Evolutionary conservation across 92 coral and sea anemone species (phyloP), one percentile per base, ranked within the genome.

Genomic region (Paragorgia papillata): DNA sequence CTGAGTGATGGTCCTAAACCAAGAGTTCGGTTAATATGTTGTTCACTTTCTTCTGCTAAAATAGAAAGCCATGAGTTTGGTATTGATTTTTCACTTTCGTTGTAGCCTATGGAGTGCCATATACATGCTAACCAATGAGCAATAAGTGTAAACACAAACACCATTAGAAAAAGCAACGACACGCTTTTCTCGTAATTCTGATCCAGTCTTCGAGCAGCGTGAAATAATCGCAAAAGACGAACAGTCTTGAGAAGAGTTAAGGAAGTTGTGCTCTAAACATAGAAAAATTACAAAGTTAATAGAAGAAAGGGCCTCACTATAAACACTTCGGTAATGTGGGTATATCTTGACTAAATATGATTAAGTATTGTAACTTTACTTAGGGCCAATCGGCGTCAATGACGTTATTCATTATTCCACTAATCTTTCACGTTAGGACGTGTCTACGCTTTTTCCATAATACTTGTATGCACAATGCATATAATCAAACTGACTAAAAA

Each of bases 101-200:
- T 28, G 59, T 58, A 67, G 22, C 97, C 98, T 58, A 94, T 88
- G 33, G 86, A 75, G 46, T 94, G 88, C 98, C 98, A 94, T 17
- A 88, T 88, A 68, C 98, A 94, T 15, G 98, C 97, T 79, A 94
- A 55, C 98, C 98, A 94, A 90, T 94, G 98, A 77, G 98, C 92
- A 18, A 90, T 90, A 57, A 94, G 95, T 92, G 92, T 88, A 76
- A 94, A 94, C 66, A 88, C 91, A 87, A 94, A 86, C 57, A 94
- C 76, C 98, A 94, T 94, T 64, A 94, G 63, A 66, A 94, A 94
- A 12, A 94, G 57, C 37, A 94, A 76, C 46, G 97, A 94, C 83
- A 96, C 92, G 89, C 91, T 94, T 85, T 94, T 90, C 81, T 94
- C 98, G 88, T 94, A 94, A 73, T 94, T 94, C 57, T 96, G 97